A percentile compares a stretch with the other conserved stretches of the same genome.
phyloP scores from a whole-genome alignment of 2,888 invertebrate genomes.

The Ornithoptera alexandrae region DNA sequence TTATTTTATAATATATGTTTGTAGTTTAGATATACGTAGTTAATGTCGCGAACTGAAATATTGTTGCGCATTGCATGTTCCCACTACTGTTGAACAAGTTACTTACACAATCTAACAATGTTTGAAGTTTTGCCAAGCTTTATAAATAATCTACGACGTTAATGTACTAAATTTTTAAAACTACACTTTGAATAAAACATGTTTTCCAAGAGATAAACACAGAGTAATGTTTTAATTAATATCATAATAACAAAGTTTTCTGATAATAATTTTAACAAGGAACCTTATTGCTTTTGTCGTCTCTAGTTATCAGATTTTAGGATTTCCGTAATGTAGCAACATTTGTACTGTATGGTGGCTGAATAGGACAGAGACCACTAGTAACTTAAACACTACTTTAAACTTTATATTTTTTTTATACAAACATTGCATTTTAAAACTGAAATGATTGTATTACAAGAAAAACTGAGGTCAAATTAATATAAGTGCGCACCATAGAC shows the following conservation, averaged over 20 bases:
- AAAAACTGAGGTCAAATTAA: conserved; percentile 13
- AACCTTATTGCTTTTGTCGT: no score
- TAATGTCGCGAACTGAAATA: conserved; percentile 13
- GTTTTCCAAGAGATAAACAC: neutral
- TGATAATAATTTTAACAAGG: no score
- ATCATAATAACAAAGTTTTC: neutral
- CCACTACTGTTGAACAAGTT: conserved; percentile 10
- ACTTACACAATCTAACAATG: conserved; percentile 2
- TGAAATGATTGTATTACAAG: conserved; percentile 4
- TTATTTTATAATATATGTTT: neutral
- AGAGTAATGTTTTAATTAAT: neutral
- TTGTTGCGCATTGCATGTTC: conserved; percentile 19
- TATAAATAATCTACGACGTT: conserved; percentile 10
- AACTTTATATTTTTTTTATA: no score
- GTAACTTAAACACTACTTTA: neutral
- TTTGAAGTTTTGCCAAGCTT: conserved; percentile 13
- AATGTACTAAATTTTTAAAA: neutral
- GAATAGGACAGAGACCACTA: neutral
- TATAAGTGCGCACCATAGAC: conserved; percentile 5
- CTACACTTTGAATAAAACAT: neutral
- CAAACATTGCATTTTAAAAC: no score
- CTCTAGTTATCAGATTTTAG: no score
- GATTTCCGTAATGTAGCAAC: no score
- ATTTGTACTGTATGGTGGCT: no score
- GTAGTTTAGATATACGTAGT: neutral